Evolutionary conservation across 2,888 invertebrate species (phyloP).

Genomic region (Amitus sp.): DNA sequence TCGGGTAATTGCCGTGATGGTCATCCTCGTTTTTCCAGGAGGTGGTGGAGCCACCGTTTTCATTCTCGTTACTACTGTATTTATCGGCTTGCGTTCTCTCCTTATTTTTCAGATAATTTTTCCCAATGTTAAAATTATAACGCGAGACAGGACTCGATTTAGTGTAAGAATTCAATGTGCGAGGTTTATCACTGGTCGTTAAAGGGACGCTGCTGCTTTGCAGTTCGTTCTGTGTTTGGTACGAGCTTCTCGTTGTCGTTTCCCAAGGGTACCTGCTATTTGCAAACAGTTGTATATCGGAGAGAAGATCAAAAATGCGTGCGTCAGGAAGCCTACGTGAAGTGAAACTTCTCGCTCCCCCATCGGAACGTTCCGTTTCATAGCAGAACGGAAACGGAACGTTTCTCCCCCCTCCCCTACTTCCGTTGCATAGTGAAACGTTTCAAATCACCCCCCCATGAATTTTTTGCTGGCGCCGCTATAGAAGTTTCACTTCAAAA

Average conservation of each 20-base stretch:
- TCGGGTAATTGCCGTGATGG: conserved; percentile 37
- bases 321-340: too few relatives aligned
- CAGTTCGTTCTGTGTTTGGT: conserved; percentile 48
- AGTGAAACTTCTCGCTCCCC: too few relatives aligned
- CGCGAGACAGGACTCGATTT: conserved; percentile 44
- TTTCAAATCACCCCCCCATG: too few relatives aligned
- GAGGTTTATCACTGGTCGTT: conserved; percentile 42
- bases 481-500: too few relatives aligned
- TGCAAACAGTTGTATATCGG: not conserved
- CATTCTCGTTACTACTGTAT: conserved; percentile 33
- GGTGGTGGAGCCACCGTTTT: conserved; percentile 43
- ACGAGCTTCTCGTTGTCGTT: conserved; percentile 57
- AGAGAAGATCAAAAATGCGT: too few relatives aligned
- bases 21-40: conserved; percentile 45
- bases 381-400: too few relatives aligned
- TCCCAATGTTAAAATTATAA: conserved; percentile 50
- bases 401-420: too few relatives aligned
- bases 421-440: too few relatives aligned
- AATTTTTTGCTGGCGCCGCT: too few relatives aligned
- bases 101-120: conserved; percentile 48
- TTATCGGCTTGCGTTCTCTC: conserved; percentile 40
- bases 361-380: too few relatives aligned
- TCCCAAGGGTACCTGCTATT: conserved; percentile 59
- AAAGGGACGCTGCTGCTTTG: too few relatives aligned
- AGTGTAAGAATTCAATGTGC: conserved; percentile 29